Percentiles rank a stretch among this genome's conserved stretches.
These are phyloP conservation scores for Vanessa atalanta DNA, from an alignment of 1,140 invertebrate species.

Conservation along the genomic window DNA sequence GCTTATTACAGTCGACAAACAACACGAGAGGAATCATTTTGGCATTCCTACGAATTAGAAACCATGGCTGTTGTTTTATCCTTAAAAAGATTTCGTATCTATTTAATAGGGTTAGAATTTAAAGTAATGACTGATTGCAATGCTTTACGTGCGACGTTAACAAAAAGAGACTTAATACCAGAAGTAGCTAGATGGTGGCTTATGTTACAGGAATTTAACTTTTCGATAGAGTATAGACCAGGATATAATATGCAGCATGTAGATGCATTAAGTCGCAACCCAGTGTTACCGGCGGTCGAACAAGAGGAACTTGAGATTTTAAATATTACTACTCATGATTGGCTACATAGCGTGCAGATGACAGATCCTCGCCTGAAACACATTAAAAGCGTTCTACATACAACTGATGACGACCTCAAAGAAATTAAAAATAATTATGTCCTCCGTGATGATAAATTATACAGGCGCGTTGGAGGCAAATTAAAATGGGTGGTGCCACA, in stretches of 20 bases:
- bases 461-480: background rate
- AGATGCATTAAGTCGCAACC: constrained; percentile 20
- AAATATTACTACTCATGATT: constrained; percentile 27
- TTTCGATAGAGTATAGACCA: constrained; percentile 15
- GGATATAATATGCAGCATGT: constrained; percentile 15
- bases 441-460: constrained; percentile 13
- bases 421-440: constrained; percentile 15
- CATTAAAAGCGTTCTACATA: constrained; percentile 2
- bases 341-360: constrained; percentile 39
- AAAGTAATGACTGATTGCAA: constrained; percentile 70
- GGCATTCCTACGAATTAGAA: constrained; percentile 48
- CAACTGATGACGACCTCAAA: constrained; percentile 3
- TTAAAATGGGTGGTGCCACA: constrained; percentile 21
- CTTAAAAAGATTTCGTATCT: constrained; percentile 72
- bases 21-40: constrained; percentile 62
- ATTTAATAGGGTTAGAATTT: constrained; percentile 71
- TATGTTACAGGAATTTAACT: constrained; percentile 14
- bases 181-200: constrained; percentile 11
- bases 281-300: background rate
- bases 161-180: constrained; percentile 37
- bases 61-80: constrained; percentile 64
- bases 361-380: constrained; percentile 5
- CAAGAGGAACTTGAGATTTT: constrained; percentile 2
- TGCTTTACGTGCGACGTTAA: constrained; percentile 45
- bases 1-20: constrained; percentile 26